phyloP scores from a whole-genome alignment of 1,140 invertebrate species.

The Belonocnema kinseyi region DNA sequence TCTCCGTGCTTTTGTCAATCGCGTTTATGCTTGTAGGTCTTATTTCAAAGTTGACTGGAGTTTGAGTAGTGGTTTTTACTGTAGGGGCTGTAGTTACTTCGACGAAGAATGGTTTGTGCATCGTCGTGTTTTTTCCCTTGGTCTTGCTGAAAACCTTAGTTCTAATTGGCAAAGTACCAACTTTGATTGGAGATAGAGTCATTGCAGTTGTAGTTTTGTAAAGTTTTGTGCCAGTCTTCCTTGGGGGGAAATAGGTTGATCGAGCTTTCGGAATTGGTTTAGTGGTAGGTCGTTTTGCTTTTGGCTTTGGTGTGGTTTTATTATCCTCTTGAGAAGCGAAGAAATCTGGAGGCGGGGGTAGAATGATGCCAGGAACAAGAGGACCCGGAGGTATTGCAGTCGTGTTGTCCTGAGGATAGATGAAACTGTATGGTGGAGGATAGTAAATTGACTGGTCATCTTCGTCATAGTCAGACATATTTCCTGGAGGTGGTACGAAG shows the following conservation, averaged over 20 bases:
- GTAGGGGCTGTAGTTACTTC: constrained; percentile 56
- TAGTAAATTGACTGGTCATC: constrained; percentile 93
- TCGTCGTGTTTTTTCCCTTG: constrained; percentile 58
- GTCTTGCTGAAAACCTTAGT: constrained; percentile 57
- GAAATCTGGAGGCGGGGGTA: constrained; percentile 91
- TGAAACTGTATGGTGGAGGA: constrained; percentile 91
- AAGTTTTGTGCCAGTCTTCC: constrained; percentile 70
- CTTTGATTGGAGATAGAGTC: constrained; percentile 48
- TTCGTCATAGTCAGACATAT: constrained; percentile 85
- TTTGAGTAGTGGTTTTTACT: constrained; percentile 54
- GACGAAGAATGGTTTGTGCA: constrained; percentile 58
- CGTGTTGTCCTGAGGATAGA: constrained; percentile 86
- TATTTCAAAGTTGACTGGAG: constrained; percentile 50
- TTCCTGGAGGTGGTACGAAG: constrained; percentile 82
- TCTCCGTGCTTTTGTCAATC: constrained; percentile 49
- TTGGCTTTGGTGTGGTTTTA: constrained; percentile 59
- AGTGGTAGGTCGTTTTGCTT: constrained; percentile 65
- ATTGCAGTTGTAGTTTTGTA: constrained; percentile 68
- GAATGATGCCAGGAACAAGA: constrained; percentile 89
- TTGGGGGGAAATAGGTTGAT: constrained; percentile 56
- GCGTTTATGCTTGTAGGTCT: constrained; percentile 49
- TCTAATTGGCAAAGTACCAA: constrained; percentile 44
- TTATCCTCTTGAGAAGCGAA: constrained; percentile 81
- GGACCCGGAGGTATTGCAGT: constrained; percentile 88
- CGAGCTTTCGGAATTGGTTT: constrained; percentile 63